A percentile compares a stretch with the other conserved stretches of the same genome.
Conservation (phyloP, 2,113 vertebrate genomes). For the Tychaedon coryphoeus region DNA sequence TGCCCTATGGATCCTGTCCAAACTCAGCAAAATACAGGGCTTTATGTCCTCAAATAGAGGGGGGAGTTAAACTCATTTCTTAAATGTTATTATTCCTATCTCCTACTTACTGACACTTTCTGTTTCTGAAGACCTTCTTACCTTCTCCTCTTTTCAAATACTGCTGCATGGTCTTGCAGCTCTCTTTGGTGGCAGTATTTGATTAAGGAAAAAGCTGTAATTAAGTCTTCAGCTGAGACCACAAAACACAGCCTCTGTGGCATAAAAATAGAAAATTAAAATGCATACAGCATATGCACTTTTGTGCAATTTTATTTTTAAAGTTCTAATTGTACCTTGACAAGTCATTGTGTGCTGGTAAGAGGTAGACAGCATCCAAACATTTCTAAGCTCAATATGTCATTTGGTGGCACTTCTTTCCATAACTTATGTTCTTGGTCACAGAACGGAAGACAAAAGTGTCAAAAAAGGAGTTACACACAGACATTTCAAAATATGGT, state of each 20-base stretch:
- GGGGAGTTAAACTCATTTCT: accelerated
- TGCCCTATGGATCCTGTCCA: background rate
- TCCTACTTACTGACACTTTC: background rate
- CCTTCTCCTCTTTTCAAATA: background rate
- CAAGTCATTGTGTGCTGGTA: background rate
- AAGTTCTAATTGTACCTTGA: constrained; percentile 19
- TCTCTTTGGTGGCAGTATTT: background rate
- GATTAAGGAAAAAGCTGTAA: background rate
- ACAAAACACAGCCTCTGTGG: background rate
- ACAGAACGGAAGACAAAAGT: background rate
- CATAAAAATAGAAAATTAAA: constrained; percentile 31
- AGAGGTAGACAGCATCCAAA: background rate
- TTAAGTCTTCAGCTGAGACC: background rate
- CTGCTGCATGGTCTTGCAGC: background rate
- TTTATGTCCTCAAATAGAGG: background rate
- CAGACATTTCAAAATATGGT: background rate
- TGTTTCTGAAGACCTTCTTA: background rate
- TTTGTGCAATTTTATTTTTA: constrained; percentile 19
- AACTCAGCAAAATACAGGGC: background rate
- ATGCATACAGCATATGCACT: background rate
- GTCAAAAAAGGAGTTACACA: background rate
- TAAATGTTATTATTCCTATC: background rate
- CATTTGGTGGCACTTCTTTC: background rate
- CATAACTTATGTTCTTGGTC: background rate
- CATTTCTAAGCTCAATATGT: background rate